phyloP scores from a whole-genome alignment of 2,888 invertebrate genomes.

The Athalia circularis region DNA sequence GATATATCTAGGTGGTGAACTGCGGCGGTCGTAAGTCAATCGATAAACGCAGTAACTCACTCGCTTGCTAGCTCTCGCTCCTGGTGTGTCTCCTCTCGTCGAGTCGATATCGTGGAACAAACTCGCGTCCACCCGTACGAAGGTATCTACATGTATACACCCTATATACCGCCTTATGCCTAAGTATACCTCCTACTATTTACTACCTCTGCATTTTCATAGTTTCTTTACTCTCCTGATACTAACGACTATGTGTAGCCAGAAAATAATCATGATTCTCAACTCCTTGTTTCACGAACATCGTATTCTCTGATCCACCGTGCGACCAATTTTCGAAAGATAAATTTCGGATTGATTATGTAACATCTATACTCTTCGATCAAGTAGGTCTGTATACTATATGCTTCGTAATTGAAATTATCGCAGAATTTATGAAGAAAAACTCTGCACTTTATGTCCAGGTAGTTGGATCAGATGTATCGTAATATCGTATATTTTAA shows the following conservation, averaged over 20 bases:
- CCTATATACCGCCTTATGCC: neutral
- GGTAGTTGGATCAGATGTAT: too few species aligned
- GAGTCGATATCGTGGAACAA: slow-evolving; percentile 38
- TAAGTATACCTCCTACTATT: neutral
- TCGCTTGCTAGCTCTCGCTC: slow-evolving; percentile 20
- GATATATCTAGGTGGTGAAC: slow-evolving; percentile 32
- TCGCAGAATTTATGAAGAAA: too few species aligned
- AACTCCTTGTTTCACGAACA: too few species aligned
- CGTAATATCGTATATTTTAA: too few species aligned
- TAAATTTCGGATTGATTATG: too few species aligned
- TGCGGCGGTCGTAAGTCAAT: slow-evolving; percentile 59
- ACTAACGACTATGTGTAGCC: too few species aligned
- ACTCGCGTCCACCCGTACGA: neutral
- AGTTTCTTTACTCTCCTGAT: neutral
- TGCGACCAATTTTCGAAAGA: too few species aligned
- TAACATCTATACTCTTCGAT: too few species aligned
- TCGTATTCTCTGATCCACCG: too few species aligned
- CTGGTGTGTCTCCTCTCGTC: slow-evolving; percentile 34
- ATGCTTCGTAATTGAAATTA: too few species aligned
- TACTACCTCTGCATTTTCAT: neutral
- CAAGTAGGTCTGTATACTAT: too few species aligned
- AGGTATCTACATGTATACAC: neutral
- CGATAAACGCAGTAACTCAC: slow-evolving; percentile 55
- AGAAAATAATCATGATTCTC: neutral
- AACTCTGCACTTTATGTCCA: too few species aligned